These are phyloP conservation scores for Neopelma chrysocephalum DNA, from an alignment of 2,797 vertebrate species.

Conservation along the genomic window DNA sequence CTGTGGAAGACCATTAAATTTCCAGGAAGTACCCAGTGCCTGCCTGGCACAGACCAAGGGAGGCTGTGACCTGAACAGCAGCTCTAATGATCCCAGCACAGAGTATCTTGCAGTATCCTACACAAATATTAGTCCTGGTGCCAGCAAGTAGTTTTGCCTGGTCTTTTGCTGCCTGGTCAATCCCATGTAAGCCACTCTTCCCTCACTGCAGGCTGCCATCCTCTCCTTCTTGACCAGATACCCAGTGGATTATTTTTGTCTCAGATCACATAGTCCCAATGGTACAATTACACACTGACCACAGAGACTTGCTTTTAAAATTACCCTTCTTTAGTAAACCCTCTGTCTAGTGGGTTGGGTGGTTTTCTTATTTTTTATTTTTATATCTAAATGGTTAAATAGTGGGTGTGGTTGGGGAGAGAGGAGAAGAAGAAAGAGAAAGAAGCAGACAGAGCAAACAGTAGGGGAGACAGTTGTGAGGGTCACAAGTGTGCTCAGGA, in stretches of 20 bases:
- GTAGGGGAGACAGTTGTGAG: neutral
- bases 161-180: slow-evolving; percentile 12
- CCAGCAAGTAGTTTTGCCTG: neutral
- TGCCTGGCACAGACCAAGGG: neutral
- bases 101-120: neutral
- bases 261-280: slow-evolving; percentile 71
- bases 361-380: slow-evolving; percentile 71
- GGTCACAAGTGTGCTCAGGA: slow-evolving; percentile 8
- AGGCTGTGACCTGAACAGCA: neutral
- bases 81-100: neutral
- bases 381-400: slow-evolving; percentile 81
- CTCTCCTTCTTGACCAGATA: slow-evolving; percentile 73
- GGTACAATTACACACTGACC: slow-evolving; percentile 80
- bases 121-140: neutral
- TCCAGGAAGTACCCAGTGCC: neutral
- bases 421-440: slow-evolving; percentile 58
- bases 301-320: slow-evolving; percentile 80
- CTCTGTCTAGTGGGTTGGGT: slow-evolving; percentile 80
- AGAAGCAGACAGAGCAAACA: slow-evolving; percentile 56
- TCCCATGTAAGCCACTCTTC: slow-evolving; percentile 13
- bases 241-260: slow-evolving; percentile 78
- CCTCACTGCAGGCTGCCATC: slow-evolving; percentile 44
- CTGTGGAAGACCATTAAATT: neutral
- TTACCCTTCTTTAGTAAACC: slow-evolving; percentile 80
- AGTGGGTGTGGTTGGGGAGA: slow-evolving; percentile 71